These are phyloP conservation scores for Pseudorectes ferrugineus DNA, from an alignment of 2,113 vertebrate species.

Conservation along the genomic window DNA sequence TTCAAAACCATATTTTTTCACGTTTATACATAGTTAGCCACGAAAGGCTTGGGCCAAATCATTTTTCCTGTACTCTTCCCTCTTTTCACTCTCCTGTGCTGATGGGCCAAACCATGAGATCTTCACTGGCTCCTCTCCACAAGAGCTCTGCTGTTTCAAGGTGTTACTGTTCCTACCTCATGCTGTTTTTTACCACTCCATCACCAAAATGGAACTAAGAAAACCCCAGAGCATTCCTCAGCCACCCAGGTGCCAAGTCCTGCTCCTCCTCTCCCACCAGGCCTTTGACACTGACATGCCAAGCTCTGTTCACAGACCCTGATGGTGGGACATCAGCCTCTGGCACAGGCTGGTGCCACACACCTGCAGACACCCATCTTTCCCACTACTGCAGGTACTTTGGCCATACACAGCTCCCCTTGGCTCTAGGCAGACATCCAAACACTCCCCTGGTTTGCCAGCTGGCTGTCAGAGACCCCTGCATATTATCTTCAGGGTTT, in stretches of 20 bases:
- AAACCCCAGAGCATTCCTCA: background rate
- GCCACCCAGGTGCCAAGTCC: fast-evolving
- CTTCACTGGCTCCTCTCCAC: background rate
- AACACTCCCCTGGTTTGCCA: background rate
- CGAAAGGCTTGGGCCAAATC: background rate
- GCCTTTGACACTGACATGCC: background rate
- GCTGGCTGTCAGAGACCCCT: background rate
- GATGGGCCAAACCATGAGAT: background rate
- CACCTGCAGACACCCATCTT: background rate
- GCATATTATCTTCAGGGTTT: background rate
- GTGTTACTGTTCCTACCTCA: background rate
- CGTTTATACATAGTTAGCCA: background rate
- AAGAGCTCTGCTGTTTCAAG: background rate
- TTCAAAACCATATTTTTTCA: background rate
- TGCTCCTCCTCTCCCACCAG: background rate
- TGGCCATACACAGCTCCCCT: background rate
- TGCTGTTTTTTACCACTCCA: background rate
- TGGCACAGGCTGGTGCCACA: background rate
- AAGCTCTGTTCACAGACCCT: background rate
- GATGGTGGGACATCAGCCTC: background rate
- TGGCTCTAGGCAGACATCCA: background rate
- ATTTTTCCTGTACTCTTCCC: background rate
- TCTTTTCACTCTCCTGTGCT: background rate
- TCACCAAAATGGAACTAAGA: background rate
- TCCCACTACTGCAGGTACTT: background rate